Evolutionary conservation across 1,140 invertebrate species (phyloP).

Genomic region (Teleogryllus occipitalis): DNA sequence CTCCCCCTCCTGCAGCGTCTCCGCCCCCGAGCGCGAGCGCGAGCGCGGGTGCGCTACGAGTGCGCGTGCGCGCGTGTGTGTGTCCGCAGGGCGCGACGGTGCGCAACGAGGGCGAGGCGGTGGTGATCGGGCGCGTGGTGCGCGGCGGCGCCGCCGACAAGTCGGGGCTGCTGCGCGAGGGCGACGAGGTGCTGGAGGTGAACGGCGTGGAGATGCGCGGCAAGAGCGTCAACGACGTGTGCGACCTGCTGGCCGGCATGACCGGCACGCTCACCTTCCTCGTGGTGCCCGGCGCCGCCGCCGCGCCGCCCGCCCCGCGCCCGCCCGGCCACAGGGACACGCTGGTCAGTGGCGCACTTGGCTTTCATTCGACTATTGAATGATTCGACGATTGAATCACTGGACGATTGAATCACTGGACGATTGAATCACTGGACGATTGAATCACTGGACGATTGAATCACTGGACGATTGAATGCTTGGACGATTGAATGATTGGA

Average conservation of each 20-base stretch:
- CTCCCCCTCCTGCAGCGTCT: too few species aligned
- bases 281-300: constrained; percentile 56
- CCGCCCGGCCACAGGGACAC: constrained; percentile 37
- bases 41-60: too few species aligned
- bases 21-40: too few species aligned
- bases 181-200: constrained; percentile 94
- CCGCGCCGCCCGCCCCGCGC: constrained; percentile 35
- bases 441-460: too few species aligned
- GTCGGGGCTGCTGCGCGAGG: constrained; percentile 87
- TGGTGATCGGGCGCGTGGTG: constrained; percentile 91
- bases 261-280: constrained; percentile 88
- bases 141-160: constrained; percentile 92
- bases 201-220: constrained; percentile 93
- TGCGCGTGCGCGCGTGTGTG: too few species aligned
- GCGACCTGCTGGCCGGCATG: constrained; percentile 89
- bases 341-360: constrained; percentile 37
- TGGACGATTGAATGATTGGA: too few species aligned
- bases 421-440: too few species aligned
- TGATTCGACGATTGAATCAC: neutral
- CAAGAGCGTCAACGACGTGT: constrained; percentile 95
- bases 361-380: neutral
- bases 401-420: too few species aligned
- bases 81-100: constrained; percentile 76
- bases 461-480: too few species aligned
- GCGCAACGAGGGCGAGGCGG: constrained; percentile 84